Percentiles rank a stretch among this genome's conserved stretches.
phyloP scores from a whole-genome alignment of 1,140 invertebrate species.

The Venturia canescens region DNA sequence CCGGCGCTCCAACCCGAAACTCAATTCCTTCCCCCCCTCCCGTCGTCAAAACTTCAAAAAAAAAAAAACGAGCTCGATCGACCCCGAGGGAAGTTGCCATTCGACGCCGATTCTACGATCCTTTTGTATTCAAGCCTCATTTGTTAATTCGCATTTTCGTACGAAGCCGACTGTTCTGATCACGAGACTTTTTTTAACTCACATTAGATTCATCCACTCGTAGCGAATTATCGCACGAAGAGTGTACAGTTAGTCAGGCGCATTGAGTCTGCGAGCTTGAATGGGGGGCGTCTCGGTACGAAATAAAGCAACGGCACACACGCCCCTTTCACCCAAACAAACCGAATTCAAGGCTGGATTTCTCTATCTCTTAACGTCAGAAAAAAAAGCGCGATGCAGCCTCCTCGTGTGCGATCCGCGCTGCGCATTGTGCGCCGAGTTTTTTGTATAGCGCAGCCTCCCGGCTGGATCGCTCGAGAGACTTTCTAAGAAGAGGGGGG shows the following conservation, averaged over 20 bases:
- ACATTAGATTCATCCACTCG: constrained; percentile 32
- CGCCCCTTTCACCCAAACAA: background rate
- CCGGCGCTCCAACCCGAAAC: too few relatives aligned
- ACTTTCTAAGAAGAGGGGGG: constrained; percentile 19
- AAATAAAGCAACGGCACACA: background rate
- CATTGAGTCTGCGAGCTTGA: constrained; percentile 21
- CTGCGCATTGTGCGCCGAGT: constrained; percentile 22
- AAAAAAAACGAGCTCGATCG: too few relatives aligned
- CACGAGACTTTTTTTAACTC: background rate
- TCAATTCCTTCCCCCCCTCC: too few relatives aligned
- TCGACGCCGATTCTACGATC: background rate
- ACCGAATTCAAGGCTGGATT: background rate
- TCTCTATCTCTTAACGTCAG: background rate
- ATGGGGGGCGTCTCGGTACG: constrained; percentile 13
- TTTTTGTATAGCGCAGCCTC: constrained; percentile 18
- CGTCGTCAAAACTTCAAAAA: too few relatives aligned
- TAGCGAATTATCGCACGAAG: constrained; percentile 32
- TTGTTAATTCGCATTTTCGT: background rate
- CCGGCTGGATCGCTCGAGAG: constrained; percentile 3
- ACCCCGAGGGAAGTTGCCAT: too few relatives aligned
- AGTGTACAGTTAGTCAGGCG: background rate
- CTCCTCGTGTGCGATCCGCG: constrained; percentile 17
- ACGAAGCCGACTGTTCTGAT: too few relatives aligned
- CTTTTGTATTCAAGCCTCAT: background rate
- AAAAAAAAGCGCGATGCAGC: background rate